Evolutionary conservation across 2,888 invertebrate genomes (phyloP).

Genomic region (Empis livida): DNA sequence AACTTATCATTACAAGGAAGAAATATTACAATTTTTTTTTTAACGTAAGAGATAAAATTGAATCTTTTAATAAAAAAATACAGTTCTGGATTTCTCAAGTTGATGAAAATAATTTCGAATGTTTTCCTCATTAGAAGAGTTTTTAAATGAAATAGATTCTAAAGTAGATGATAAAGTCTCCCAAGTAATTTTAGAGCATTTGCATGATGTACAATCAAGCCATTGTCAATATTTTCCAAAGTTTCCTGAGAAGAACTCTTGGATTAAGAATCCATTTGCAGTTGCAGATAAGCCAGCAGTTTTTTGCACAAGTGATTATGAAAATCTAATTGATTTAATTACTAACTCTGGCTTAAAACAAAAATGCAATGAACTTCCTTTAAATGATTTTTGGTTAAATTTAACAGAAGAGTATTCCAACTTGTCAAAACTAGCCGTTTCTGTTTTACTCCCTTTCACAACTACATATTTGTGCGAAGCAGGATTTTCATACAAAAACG

Average conservation of each 20-base stretch:
- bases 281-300: not conserved
- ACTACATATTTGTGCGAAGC: constrained; percentile 2
- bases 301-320: not conserved
- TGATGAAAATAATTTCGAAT: not conserved
- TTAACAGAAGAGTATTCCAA: not conserved
- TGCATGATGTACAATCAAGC: not conserved
- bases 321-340: not conserved
- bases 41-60: not conserved
- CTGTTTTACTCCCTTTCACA: not conserved
- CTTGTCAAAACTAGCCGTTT: not conserved
- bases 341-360: too few relatives aligned
- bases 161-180: not conserved
- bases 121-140: not conserved
- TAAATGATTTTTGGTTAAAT: not conserved
- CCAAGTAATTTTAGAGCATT: not conserved
- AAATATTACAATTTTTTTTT: not conserved
- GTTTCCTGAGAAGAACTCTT: not conserved
- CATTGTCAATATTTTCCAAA: not conserved
- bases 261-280: not conserved
- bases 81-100: not conserved
- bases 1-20: not conserved
- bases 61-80: not conserved
- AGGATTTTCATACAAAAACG: constrained; percentile 2
- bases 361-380: not conserved
- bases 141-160: not conserved